Evolutionary conservation across 2,113 vertebrate genomes (phyloP).

Genomic region (Chascanopsetta lugubris): DNA sequence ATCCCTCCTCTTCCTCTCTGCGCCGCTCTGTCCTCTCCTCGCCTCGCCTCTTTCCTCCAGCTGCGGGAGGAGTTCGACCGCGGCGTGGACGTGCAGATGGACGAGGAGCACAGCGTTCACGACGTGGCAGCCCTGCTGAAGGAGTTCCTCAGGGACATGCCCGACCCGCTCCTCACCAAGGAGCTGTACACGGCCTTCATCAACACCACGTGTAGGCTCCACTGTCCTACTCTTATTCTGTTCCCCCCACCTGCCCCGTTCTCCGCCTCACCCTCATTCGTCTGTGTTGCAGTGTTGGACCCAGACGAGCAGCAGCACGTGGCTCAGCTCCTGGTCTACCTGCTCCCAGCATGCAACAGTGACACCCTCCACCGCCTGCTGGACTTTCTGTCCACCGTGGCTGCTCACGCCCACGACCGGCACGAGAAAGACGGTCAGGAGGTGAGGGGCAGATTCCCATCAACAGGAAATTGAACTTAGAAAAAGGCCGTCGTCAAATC

Average conservation of each 20-base stretch:
- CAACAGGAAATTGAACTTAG: neutral
- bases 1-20: conserved; percentile 15
- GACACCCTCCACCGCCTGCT: conserved; percentile 94
- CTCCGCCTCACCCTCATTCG: neutral
- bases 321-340: conserved; percentile 90
- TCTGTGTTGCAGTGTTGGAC: conserved; percentile 85
- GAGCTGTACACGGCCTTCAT: conserved; percentile 97
- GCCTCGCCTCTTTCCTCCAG: conserved; percentile 68
- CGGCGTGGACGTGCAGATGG: conserved; percentile 87
- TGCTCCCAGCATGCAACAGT: conserved; percentile 95
- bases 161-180: conserved; percentile 92
- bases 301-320: conserved; percentile 86
- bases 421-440: conserved; percentile 89
- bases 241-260: neutral
- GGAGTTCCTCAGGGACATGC: conserved; percentile 96
- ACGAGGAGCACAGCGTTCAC: conserved; percentile 94
- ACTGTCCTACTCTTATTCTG: no score
- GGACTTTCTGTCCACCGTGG: conserved; percentile 91
- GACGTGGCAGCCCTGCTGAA: conserved; percentile 94
- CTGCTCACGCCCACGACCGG: conserved; percentile 86
- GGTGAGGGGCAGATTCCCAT: conserved; percentile 64
- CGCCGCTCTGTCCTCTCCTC: neutral
- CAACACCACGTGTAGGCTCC: conserved; percentile 87
- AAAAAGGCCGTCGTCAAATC: neutral
- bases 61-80: conserved; percentile 95